Evolutionary conservation across 2,797 vertebrate species (phyloP).

Genomic region (Argyrosomus regius): DNA sequence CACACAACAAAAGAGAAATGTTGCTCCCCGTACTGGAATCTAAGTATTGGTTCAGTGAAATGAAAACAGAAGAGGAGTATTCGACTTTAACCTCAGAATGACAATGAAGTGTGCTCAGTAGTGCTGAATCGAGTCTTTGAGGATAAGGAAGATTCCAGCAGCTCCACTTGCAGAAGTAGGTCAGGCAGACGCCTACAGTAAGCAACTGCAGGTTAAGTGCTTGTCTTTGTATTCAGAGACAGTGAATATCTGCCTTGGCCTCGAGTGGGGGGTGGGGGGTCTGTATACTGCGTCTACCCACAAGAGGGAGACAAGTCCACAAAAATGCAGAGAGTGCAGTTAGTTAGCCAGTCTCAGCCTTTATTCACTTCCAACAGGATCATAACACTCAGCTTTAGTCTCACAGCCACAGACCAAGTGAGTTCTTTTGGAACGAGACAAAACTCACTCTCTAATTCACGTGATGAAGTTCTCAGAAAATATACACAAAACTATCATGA

Average conservation of each 20-base stretch:
- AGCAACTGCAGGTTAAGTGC: slow-evolving; percentile 83
- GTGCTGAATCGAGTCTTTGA: slow-evolving; percentile 71
- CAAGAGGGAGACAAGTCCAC: slow-evolving; percentile 83
- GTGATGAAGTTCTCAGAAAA: background rate
- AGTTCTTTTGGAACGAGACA: background rate
- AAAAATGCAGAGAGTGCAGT: slow-evolving; percentile 54
- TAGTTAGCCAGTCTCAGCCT: slow-evolving; percentile 10
- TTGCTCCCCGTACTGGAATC: slow-evolving; percentile 18
- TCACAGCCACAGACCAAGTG: background rate
- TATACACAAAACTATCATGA: background rate
- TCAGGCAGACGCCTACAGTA: slow-evolving; percentile 81
- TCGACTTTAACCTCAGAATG: slow-evolving; percentile 58
- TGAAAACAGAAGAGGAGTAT: slow-evolving; percentile 43
- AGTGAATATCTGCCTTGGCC: slow-evolving; percentile 68
- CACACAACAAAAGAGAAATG: background rate
- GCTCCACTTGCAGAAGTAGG: slow-evolving; percentile 79
- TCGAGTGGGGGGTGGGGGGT: slow-evolving; percentile 51
- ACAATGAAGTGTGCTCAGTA: slow-evolving; percentile 51
- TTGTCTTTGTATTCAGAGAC: slow-evolving; percentile 80
- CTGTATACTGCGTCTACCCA: slow-evolving; percentile 70
- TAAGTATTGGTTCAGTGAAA: slow-evolving; percentile 30
- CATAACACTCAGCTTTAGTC: slow-evolving; percentile 11
- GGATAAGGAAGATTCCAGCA: slow-evolving; percentile 70
- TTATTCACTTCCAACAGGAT: slow-evolving; percentile 25
- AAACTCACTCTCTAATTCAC: background rate